Evolutionary conservation across 2,113 vertebrate species (phyloP).

Genomic region (Mixornis gularis): DNA sequence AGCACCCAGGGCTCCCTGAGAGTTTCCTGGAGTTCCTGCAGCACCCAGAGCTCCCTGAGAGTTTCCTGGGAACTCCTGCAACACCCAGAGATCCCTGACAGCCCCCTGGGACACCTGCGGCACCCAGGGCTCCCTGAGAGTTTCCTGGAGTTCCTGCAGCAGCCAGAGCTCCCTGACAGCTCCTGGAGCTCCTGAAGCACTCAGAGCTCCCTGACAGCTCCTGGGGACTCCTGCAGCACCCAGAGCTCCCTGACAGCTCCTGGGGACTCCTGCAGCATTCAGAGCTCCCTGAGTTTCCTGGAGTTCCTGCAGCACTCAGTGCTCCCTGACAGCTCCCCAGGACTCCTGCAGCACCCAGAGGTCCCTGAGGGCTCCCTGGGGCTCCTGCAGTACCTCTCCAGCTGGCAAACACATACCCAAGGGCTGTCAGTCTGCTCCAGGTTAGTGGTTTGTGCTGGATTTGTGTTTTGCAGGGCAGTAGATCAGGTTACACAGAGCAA

Average conservation of each 20-base stretch:
- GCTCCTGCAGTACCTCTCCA: neutral
- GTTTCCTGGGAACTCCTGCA: accelerated
- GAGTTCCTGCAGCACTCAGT: neutral
- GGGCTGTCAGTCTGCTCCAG: neutral
- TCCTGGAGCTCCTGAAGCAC: too few species aligned
- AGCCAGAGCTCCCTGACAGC: neutral
- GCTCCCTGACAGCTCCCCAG: neutral
- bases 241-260: neutral
- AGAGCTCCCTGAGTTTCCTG: neutral
- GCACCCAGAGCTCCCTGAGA: neutral
- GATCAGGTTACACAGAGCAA: neutral
- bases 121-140: neutral
- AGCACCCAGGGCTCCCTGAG: neutral
- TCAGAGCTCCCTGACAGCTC: neutral
- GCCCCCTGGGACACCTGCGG: too few species aligned
- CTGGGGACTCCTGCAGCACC: neutral
- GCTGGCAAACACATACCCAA: neutral
- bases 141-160: too few species aligned
- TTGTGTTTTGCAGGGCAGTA: neutral
- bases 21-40: neutral
- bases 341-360: neutral
- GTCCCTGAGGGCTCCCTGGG: neutral
- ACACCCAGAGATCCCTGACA: neutral
- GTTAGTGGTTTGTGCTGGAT: neutral
- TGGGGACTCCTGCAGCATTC: neutral